Evolutionary conservation across 2,797 vertebrate genomes (phyloP).

Genomic region (Chaenodraco wilsoni): DNA sequence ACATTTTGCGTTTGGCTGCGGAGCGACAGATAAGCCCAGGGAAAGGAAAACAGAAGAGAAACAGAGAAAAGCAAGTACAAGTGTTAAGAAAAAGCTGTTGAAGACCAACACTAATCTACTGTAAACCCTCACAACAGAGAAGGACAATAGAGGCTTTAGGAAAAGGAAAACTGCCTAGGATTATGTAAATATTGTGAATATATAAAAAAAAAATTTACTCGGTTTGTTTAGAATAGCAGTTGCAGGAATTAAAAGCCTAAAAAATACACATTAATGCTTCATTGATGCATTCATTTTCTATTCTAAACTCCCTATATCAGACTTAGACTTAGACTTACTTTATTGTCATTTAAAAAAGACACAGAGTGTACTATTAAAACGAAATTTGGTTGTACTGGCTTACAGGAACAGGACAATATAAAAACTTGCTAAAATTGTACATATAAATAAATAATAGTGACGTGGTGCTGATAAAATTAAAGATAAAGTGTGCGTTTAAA

Average conservation of each 20-base stretch:
- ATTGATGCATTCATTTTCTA: neutral
- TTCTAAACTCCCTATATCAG: neutral
- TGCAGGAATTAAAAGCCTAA: neutral
- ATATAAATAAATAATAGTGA: too few species aligned
- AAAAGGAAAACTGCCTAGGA: neutral
- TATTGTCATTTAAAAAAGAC: too few species aligned
- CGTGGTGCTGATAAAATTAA: too few species aligned
- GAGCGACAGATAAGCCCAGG: slow-evolving; percentile 76
- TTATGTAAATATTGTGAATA: neutral
- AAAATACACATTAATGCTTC: neutral
- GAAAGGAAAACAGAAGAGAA: slow-evolving; percentile 48
- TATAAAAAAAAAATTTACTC: neutral
- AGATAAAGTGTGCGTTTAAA: too few species aligned
- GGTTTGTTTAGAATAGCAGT: slow-evolving; percentile 7
- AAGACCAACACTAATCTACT: slow-evolving; percentile 19
- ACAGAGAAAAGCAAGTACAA: slow-evolving; percentile 67
- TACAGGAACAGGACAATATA: too few species aligned
- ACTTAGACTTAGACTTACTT: too few species aligned
- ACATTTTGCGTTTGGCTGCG: slow-evolving; percentile 99
- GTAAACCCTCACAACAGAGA: neutral
- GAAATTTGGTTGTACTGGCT: too few species aligned
- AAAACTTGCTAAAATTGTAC: too few species aligned
- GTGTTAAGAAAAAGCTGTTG: slow-evolving; percentile 55
- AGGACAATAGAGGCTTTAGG: neutral
- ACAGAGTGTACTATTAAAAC: too few species aligned